Evolutionary conservation across 2,888 invertebrate species (phyloP).

Genomic region (Volucella inanis): DNA sequence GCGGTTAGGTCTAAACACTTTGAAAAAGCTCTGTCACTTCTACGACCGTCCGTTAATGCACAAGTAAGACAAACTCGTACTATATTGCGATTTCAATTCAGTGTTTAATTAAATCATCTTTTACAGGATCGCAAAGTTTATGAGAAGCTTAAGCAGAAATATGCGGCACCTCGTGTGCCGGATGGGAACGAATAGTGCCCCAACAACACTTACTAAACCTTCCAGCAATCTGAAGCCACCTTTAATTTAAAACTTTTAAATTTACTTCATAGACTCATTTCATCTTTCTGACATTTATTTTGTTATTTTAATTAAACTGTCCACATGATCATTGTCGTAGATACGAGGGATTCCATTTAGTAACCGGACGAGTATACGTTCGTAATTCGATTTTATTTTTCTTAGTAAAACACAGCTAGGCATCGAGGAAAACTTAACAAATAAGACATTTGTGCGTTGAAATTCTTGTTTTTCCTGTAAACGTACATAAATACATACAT

Average conservation of each 20-base stretch:
- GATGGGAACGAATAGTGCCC: constrained; percentile 18
- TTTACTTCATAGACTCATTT: constrained; percentile 10
- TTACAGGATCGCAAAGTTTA: constrained; percentile 89
- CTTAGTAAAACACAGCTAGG: not conserved
- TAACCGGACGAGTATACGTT: constrained; percentile 19
- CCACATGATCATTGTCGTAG: constrained; percentile 1
- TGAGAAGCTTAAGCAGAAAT: constrained; percentile 88
- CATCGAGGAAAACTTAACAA: constrained; percentile 8
- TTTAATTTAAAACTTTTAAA: constrained; percentile 35
- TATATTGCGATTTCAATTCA: too few relatives aligned
- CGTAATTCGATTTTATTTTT: constrained; percentile 13
- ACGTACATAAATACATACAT: not conserved
- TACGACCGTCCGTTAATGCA: constrained; percentile 93
- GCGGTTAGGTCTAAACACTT: constrained; percentile 89
- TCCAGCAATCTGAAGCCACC: constrained; percentile 24
- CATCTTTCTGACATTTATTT: constrained; percentile 3
- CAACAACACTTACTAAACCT: not conserved
- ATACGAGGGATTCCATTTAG: not conserved
- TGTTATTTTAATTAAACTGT: constrained; percentile 2
- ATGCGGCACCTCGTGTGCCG: constrained; percentile 83
- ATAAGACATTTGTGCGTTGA: constrained; percentile 23
- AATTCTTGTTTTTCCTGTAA: constrained; percentile 32
- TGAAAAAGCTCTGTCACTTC: constrained; percentile 88
- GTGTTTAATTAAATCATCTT: too few relatives aligned
- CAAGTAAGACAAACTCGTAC: constrained; percentile 83